Percentiles rank a stretch among this genome's conserved stretches.
Evolutionary conservation across 2,113 vertebrate genomes (phyloP).

Genomic region (Saccopteryx leptura): DNA sequence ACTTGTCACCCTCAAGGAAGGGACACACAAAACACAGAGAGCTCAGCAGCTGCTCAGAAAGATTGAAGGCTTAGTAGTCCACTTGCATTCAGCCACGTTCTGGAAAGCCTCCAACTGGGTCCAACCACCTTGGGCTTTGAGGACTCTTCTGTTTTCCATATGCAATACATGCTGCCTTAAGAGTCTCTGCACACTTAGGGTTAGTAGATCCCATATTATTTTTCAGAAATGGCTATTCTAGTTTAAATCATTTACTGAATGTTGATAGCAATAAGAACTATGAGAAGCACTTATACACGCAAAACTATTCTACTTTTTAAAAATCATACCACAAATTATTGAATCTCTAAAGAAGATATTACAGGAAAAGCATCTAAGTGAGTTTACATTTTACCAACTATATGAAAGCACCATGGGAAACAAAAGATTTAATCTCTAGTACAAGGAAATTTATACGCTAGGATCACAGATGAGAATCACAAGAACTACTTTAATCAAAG

Average conservation of each 20-base stretch:
- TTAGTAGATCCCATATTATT: neutral
- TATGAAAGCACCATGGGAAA: slow-evolving; percentile 23
- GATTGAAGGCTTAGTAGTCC: slow-evolving; percentile 63
- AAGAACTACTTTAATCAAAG: slow-evolving; percentile 1
- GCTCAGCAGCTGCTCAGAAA: slow-evolving; percentile 80
- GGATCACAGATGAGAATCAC: slow-evolving; percentile 2
- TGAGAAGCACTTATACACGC: neutral
- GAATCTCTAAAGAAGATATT: neutral
- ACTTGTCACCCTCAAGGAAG: slow-evolving; percentile 83
- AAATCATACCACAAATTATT: slow-evolving; percentile 9
- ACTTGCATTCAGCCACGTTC: neutral
- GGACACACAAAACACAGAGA: slow-evolving; percentile 74
- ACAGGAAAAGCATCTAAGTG: neutral
- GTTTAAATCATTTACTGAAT: neutral
- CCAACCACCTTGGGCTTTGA: neutral
- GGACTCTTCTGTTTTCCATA: neutral
- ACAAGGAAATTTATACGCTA: slow-evolving; percentile 35
- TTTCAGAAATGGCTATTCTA: neutral
- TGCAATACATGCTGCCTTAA: neutral
- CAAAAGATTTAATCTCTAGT: neutral
- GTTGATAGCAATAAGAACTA: neutral
- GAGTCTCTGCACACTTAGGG: neutral
- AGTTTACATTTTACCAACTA: neutral
- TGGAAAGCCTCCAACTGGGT: neutral
- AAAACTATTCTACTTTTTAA: neutral